A percentile compares a stretch with the other conserved stretches of the same genome.
Conservation (phyloP, 2,113 vertebrate genomes). For the Nesospiza acunhae region DNA sequence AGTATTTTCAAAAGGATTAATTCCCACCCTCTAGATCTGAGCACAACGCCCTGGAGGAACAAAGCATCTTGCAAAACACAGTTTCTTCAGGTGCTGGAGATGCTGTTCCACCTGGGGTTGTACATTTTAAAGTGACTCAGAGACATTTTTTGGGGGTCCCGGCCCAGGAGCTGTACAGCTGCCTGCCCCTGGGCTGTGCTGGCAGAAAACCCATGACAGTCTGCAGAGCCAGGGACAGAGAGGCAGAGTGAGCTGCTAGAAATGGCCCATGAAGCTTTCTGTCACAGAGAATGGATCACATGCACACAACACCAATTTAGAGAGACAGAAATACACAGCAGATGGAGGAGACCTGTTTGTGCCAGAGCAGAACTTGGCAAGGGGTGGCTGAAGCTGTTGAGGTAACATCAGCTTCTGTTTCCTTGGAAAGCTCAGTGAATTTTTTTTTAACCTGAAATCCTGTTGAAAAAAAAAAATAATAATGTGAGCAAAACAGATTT, state of each 20-base stretch:
- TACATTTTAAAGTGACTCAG: background rate
- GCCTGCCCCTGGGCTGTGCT: background rate
- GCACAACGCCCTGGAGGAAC: background rate
- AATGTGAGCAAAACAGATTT: background rate
- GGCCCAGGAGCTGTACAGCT: background rate
- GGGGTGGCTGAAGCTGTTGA: background rate
- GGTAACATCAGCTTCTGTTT: conserved; percentile 16
- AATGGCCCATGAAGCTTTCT: background rate
- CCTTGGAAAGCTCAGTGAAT: background rate
- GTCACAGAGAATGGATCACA: background rate
- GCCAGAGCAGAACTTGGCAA: conserved; percentile 56
- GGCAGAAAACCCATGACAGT: background rate
- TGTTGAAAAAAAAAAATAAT: background rate
- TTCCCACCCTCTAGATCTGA: background rate
- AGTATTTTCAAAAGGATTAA: background rate
- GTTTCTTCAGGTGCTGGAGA: background rate
- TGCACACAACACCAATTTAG: background rate
- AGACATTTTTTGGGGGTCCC: background rate
- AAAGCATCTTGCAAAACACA: background rate
- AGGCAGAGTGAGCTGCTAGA: background rate
- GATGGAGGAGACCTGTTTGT: conserved; percentile 8
- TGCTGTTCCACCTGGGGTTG: background rate
- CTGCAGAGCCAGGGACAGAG: background rate
- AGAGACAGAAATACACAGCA: conserved; percentile 25
- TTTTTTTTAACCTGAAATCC: background rate